Evolutionary conservation across 1,140 invertebrate genomes (phyloP).

Genomic region (Catajapyx aquilonaris): DNA sequence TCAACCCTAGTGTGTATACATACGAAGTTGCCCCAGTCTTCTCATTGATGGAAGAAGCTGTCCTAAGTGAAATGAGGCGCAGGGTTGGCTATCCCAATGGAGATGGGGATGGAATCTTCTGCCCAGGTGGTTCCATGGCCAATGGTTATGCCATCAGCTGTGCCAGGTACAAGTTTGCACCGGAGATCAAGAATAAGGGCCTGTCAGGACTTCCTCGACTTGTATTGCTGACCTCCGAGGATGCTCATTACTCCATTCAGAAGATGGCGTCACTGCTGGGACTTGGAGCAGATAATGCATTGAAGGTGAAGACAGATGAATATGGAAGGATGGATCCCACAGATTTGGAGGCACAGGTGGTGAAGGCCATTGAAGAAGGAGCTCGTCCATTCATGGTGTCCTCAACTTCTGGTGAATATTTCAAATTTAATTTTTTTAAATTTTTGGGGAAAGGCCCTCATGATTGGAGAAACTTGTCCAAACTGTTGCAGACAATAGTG

Average conservation of each 20-base stretch:
- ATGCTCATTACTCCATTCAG: slow-evolving; percentile 88
- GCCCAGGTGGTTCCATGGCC: slow-evolving; percentile 83
- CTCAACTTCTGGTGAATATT: slow-evolving; percentile 62
- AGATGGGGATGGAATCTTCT: slow-evolving; percentile 76
- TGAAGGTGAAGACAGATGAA: slow-evolving; percentile 25
- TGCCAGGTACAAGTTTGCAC: slow-evolving; percentile 52
- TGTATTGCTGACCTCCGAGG: slow-evolving; percentile 62
- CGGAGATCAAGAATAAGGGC: slow-evolving; percentile 55
- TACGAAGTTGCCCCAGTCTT: slow-evolving; percentile 82
- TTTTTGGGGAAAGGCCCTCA: too few species aligned
- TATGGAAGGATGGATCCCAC: slow-evolving; percentile 53
- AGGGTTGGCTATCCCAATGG: slow-evolving; percentile 27
- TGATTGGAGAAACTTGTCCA: too few species aligned
- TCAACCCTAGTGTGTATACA: slow-evolving; percentile 74
- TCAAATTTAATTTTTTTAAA: slow-evolving; percentile 4
- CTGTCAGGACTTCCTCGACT: slow-evolving; percentile 39
- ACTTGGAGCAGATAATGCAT: slow-evolving; percentile 48
- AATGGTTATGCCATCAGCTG: slow-evolving; percentile 88
- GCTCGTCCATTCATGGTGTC: slow-evolving; percentile 67
- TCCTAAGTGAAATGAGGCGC: slow-evolving; percentile 58
- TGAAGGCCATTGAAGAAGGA: slow-evolving; percentile 37
- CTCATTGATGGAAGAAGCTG: slow-evolving; percentile 62
- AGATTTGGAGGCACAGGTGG: slow-evolving; percentile 48
- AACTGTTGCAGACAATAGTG: too few species aligned
- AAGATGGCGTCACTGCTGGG: slow-evolving; percentile 54